phyloP scores from a whole-genome alignment of 1,140 invertebrate genomes.

The Zaprionus gabonicus region DNA sequence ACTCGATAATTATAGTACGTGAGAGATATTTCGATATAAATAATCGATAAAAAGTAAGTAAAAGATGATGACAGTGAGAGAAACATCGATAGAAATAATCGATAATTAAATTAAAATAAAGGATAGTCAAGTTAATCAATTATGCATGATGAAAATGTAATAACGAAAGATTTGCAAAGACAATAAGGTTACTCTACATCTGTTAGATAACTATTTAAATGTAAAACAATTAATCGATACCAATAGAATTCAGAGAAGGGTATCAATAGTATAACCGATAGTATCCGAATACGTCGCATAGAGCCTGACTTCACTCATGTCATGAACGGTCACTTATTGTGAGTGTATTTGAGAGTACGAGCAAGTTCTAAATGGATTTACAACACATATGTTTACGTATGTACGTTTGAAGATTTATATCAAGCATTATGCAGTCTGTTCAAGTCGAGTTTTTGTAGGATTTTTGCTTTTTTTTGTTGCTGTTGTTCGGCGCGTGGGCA shows the following conservation, averaged over 20 bases:
- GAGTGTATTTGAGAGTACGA: neutral
- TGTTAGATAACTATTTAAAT: too few relatives aligned
- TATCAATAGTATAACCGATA: neutral
- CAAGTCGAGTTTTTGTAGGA: slow-evolving; percentile 21
- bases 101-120: too few relatives aligned
- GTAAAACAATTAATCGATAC: too few relatives aligned
- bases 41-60: too few relatives aligned
- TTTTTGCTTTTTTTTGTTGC: slow-evolving; percentile 14
- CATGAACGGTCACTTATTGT: neutral
- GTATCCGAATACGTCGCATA: neutral
- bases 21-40: too few relatives aligned
- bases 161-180: neutral
- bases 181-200: too few relatives aligned
- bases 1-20: too few relatives aligned
- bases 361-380: neutral
- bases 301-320: neutral
- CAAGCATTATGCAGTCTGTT: slow-evolving; percentile 44
- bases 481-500: slow-evolving; percentile 42
- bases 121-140: too few relatives aligned
- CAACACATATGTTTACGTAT: neutral
- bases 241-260: too few relatives aligned
- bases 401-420: slow-evolving; percentile 27
- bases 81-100: too few relatives aligned
- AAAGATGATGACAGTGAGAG: too few relatives aligned
- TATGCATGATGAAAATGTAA: neutral